These are phyloP conservation scores for Hormaphis cornu DNA, from an alignment of 1,140 invertebrate genomes.

Conservation along the genomic window DNA sequence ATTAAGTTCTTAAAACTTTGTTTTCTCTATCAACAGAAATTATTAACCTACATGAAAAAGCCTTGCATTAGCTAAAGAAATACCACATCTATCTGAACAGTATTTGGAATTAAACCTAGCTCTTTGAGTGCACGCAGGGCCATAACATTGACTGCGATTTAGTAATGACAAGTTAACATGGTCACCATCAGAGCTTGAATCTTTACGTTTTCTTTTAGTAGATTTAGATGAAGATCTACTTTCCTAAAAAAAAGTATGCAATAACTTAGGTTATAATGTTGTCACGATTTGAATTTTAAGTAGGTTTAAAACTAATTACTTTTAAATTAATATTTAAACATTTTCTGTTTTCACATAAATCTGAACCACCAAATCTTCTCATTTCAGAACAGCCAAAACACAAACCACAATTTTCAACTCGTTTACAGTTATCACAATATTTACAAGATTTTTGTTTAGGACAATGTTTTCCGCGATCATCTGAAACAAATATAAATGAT, in stretches of 20 bases:
- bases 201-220: constrained; percentile 37
- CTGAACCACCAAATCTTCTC: constrained; percentile 64
- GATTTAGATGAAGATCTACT: constrained; percentile 16
- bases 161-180: constrained; percentile 41
- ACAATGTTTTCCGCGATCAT: constrained; percentile 25
- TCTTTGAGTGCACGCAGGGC: constrained; percentile 71
- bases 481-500: constrained; percentile 17
- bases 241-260: neutral
- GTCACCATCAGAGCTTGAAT: constrained; percentile 47
- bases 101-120: constrained; percentile 83
- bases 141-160: constrained; percentile 69
- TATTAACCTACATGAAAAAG: constrained; percentile 62
- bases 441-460: constrained; percentile 54
- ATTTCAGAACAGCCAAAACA: constrained; percentile 63
- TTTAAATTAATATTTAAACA: constrained; percentile 42
- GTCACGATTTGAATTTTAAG: neutral
- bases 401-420: constrained; percentile 72
- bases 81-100: constrained; percentile 87
- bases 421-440: constrained; percentile 68
- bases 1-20: constrained; percentile 28
- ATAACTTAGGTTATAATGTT: neutral
- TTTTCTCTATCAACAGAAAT: neutral
- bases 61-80: constrained; percentile 75
- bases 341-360: constrained; percentile 54
- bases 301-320: neutral